Evolutionary conservation across 2,113 vertebrate genomes (phyloP).

Genomic region (Hyaena hyaena): DNA sequence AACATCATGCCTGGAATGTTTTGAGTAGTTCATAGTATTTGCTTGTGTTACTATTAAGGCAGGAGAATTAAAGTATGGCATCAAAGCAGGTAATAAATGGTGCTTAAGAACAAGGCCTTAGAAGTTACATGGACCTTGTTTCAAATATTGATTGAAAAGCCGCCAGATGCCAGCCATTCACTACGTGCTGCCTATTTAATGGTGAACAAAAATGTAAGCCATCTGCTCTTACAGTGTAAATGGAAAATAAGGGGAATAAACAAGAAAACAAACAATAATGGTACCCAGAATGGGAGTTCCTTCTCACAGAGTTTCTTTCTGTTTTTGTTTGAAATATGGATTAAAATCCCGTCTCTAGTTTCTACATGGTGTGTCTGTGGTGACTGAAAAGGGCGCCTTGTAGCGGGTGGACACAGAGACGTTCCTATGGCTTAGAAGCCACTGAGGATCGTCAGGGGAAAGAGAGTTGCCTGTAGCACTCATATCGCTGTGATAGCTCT

Average conservation of each 20-base stretch:
- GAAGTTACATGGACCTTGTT: not conserved
- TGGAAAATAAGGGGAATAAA: not conserved
- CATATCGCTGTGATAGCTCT: not conserved
- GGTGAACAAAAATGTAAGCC: not conserved
- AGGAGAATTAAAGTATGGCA: not conserved
- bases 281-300: not conserved
- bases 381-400: not conserved
- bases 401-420: not conserved
- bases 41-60: not conserved
- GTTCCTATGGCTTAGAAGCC: not conserved
- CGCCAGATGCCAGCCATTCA: not conserved
- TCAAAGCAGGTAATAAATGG: not conserved
- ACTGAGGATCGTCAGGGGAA: not conserved
- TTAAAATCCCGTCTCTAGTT: not conserved
- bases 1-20: not conserved
- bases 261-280: not conserved
- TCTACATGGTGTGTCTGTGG: not conserved
- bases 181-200: not conserved
- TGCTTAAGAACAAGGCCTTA: not conserved
- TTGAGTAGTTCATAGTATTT: not conserved
- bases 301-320: not conserved
- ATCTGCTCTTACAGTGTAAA: not conserved
- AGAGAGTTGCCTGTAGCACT: not conserved
- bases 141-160: not conserved
- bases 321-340: not conserved